phyloP scores from a whole-genome alignment of 2,888 invertebrate species.

The Conistra vaccinii region DNA sequence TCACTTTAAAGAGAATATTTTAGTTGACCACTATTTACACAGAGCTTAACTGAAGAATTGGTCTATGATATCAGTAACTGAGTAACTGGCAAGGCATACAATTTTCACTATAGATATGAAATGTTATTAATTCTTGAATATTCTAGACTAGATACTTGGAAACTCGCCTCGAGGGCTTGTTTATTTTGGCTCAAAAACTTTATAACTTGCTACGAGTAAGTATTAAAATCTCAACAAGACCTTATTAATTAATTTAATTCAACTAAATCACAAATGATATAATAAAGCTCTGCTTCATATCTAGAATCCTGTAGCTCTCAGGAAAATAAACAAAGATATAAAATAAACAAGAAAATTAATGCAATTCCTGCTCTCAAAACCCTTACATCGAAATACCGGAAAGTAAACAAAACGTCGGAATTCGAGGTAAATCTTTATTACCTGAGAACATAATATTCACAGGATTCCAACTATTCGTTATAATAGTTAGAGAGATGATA shows the following conservation, averaged over 20 bases:
- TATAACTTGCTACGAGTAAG: not conserved
- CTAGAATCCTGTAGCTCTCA: not conserved
- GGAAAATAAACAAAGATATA: not conserved
- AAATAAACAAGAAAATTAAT: conserved; percentile 16
- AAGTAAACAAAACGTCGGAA: not conserved
- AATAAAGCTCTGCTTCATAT: not conserved
- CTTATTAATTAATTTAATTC: not conserved
- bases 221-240: not conserved
- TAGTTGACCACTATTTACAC: not conserved
- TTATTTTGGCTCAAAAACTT: too few species aligned
- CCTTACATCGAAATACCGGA: not conserved
- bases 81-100: not conserved
- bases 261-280: not conserved
- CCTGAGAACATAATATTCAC: not conserved
- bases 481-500: not conserved
- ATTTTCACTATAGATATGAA: not conserved
- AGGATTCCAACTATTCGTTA: not conserved
- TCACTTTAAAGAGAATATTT: not conserved
- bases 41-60: not conserved
- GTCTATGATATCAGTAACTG: not conserved
- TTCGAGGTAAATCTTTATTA: not conserved
- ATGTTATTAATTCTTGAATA: too few species aligned
- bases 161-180: too few species aligned
- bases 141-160: too few species aligned
- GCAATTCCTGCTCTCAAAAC: not conserved